Conservation (phyloP, 2,888 invertebrate genomes). For the Cistogaster globosa region DNA sequence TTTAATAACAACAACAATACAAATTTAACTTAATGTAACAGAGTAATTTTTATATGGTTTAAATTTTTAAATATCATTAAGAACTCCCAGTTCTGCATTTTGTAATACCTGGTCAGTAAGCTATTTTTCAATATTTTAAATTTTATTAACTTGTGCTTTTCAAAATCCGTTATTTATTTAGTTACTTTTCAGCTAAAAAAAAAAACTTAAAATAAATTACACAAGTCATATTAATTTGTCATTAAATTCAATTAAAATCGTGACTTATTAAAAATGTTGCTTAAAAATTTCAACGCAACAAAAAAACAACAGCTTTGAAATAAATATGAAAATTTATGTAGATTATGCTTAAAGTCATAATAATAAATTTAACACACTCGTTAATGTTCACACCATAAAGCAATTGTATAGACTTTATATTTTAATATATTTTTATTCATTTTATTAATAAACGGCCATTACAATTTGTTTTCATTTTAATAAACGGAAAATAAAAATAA, state of each 20-base stretch:
- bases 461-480: conserved; percentile 44
- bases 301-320: conserved; percentile 9
- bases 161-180: not conserved
- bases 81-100: no score
- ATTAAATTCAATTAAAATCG: conserved; percentile 62
- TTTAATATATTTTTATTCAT: conserved; percentile 14
- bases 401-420: not conserved
- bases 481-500: not conserved
- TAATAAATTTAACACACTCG: conserved; percentile 60
- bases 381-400: conserved; percentile 49
- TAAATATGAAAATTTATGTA: conserved; percentile 60
- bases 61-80: no score
- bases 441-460: conserved; percentile 30
- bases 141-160: no score
- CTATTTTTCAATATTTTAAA: no score
- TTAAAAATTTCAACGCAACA: conserved; percentile 34
- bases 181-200: not conserved
- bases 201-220: not conserved
- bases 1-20: no score
- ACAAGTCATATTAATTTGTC: conserved; percentile 46
- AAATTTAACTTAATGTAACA: no score
- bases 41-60: no score
- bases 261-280: conserved; percentile 53
- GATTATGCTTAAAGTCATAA: conserved; percentile 65
- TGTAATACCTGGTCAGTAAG: no score